Percentiles rank a stretch among this genome's conserved stretches.
Evolutionary conservation across 1,140 invertebrate species (phyloP).

Genomic region (Diprion similis): DNA sequence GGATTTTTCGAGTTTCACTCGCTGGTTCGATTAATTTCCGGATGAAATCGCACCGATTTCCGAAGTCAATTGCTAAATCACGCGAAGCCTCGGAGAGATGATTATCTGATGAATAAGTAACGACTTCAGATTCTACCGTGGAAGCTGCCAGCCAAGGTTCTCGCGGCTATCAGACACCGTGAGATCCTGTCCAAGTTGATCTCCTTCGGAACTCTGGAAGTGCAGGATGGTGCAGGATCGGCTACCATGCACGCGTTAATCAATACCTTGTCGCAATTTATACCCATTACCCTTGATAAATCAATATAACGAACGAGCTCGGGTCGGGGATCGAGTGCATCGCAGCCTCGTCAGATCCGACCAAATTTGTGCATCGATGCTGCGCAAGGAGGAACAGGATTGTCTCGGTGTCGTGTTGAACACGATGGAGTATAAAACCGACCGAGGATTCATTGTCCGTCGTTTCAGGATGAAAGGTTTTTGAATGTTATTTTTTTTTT

Average conservation of each 20-base stretch:
- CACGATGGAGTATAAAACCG: no score
- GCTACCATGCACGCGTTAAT: not conserved
- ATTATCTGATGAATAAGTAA: slow-evolving; percentile 1
- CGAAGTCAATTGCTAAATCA: no score
- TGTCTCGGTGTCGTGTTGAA: no score
- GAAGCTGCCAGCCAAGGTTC: not conserved
- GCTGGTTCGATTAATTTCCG: no score
- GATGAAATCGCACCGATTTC: no score
- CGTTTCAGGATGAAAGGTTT: no score
- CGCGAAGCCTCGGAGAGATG: not conserved
- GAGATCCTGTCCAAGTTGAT: not conserved
- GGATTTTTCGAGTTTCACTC: no score
- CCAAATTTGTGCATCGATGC: no score
- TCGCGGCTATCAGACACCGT: not conserved
- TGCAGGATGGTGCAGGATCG: not conserved
- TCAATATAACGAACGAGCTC: slow-evolving; percentile 3
- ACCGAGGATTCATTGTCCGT: no score
- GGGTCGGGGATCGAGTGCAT: not conserved
- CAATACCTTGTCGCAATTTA: not conserved
- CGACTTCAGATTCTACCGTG: not conserved
- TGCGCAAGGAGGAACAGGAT: no score
- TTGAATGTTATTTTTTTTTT: no score
- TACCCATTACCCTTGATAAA: not conserved
- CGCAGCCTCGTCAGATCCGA: no score
- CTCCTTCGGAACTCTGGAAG: not conserved